Base-by-base conservation (phyloP, 2,797 vertebrate species). In the Danio aesculapii region DNA sequence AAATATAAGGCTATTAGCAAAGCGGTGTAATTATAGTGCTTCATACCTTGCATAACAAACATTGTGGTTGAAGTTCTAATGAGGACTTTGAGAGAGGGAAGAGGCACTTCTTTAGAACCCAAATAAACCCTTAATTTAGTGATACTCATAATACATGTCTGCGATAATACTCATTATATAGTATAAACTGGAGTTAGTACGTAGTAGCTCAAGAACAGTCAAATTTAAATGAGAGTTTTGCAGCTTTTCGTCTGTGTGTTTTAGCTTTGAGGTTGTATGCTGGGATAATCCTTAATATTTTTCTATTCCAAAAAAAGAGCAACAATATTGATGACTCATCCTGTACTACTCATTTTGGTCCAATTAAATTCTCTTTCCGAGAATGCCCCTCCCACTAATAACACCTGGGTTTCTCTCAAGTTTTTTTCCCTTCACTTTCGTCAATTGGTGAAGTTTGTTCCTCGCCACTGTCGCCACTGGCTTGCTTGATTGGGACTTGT, bases 1-100 rank as follows among this genome's bases (percentile, higher is more conserved):
- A 81, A 81, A 81, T 81, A 81, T 74, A 75, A 81, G 71, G 71
- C 53, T 52, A 81, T 81, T 81, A 81, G 70, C 52, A 74, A 75
- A 81, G 62, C 44, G 6, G 61, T 49, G 62, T 81, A 81, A 81
- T 81, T 81, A 75, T 81, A 81, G 79, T 41, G 59, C 79, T 74
- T 74, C 62, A 59, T 81, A 73, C 69, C 71, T 81, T 81, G 61
- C 52, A 81, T 67, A 81, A 74, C 79, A 81, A 81, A 74, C 79
- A 74, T 66, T 58, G 70, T 81, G 78, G 62, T 73, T 74, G 62
- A 81, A 74, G 79, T 73, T 59, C 62, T 67, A 74, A 55, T 64
- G 68, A 72, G 77, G 61, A 62, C 39, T 70, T 70, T 62, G 67
- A 70, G 9, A n/a, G n/a, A 79, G n/a, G 66, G 69, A 80, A 72